Evolutionary conservation across 2,888 invertebrate species (phyloP), one percentile per base, ranked within the genome.

Genomic region (Aradus depressus): DNA sequence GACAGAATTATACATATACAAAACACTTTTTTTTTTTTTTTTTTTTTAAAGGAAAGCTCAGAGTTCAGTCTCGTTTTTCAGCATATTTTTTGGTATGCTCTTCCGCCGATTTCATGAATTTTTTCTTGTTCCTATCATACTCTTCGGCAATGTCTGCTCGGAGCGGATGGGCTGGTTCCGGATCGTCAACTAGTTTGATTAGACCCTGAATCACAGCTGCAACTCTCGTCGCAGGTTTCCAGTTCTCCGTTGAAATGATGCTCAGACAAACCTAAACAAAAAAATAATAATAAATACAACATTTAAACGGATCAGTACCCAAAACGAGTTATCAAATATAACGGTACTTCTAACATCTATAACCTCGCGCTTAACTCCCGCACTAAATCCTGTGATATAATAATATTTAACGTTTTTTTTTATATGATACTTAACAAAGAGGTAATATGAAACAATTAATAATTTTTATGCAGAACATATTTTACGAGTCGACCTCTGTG

Each of bases 161-260:
- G 16, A 79, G 67, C 4, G 79, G 77, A 64, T 79, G 79, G 54
- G 77, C 77, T 3, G 77, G 76, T 61, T 79, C 78, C 5, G 79
- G 79, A 54, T 76, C 75, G 59, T 76, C 72, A 45, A 79, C 74
- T 58, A 79, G 66, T 19, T 72, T 71, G 39, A 77, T 68, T 56
- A 79, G 65, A 5, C 76, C 70, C 62, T 75, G 70, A 58, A 79
- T 70, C 35, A 79, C 76, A 74, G 79, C 77, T 61, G 77, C 76
- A 37, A 77, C 76, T 65, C 75, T 75, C 6, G 77, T 79, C 16
- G 79, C 78, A 25, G 79, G 79, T 62, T 80, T 80, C 79, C 79
- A 79, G 63, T 79, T 75, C 59, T 79, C 78, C 21, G 77, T 70
- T 59, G 70, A 71, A 56, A 77, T 74, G 52, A 79, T 77, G 2